These are phyloP conservation scores for Ficedula albicollis DNA, from an alignment of 2,797 vertebrate species.

Conservation along the genomic window DNA sequence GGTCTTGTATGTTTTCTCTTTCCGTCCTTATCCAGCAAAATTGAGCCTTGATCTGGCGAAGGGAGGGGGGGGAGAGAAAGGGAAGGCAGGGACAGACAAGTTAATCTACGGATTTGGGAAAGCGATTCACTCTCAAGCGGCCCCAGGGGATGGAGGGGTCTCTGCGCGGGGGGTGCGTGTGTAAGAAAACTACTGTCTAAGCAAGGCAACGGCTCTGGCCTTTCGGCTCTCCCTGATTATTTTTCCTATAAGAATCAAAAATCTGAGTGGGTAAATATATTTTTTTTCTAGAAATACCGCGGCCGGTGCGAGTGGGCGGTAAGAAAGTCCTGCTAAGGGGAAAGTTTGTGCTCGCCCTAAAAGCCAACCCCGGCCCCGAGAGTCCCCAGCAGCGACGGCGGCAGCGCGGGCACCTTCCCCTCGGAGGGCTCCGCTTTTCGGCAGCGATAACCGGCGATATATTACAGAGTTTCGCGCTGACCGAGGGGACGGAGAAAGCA, in stretches of 20 bases:
- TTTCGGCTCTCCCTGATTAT: background rate
- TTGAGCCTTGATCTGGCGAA: slow-evolving; percentile 88
- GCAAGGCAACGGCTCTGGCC: background rate
- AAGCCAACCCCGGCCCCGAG: background rate
- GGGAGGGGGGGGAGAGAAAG: background rate
- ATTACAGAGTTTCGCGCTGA: background rate
- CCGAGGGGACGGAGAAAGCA: too few relatives aligned
- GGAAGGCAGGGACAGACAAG: slow-evolving; percentile 33
- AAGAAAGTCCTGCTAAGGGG: background rate
- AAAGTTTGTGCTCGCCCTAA: background rate
- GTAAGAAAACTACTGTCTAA: background rate
- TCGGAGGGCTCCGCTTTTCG: background rate
- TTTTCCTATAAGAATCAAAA: background rate
- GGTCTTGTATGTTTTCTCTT: slow-evolving; percentile 96
- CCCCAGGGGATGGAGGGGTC: background rate
- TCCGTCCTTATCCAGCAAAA: slow-evolving; percentile 94
- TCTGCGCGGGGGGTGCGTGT: background rate
- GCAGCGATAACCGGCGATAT: background rate
- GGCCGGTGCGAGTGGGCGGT: background rate
- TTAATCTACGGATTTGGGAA: slow-evolving; percentile 9
- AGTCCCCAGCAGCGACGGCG: background rate
- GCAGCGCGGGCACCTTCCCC: background rate
- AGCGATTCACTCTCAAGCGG: background rate
- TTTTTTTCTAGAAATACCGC: background rate
- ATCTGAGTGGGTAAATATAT: background rate